Evolutionary conservation across 2,113 vertebrate genomes (phyloP).

Genomic region (Scopus umbretta): DNA sequence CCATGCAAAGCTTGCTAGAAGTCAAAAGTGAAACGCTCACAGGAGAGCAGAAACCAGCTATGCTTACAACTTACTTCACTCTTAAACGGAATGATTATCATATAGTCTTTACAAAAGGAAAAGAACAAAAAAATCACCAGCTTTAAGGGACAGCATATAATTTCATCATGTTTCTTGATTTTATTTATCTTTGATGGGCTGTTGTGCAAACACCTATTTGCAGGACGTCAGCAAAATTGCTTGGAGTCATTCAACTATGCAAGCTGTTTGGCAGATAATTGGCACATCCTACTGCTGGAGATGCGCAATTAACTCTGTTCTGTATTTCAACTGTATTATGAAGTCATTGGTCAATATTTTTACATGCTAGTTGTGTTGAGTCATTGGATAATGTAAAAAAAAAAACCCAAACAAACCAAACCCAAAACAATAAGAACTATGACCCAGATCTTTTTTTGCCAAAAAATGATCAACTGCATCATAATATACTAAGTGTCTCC

Average conservation of each 20-base stretch:
- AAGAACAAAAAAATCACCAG: background rate
- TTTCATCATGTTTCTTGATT: background rate
- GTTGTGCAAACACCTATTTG: background rate
- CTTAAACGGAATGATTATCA: background rate
- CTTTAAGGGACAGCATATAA: background rate
- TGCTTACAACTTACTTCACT: background rate
- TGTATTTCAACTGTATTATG: background rate
- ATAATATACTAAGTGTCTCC: background rate
- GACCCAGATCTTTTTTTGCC: accelerated
- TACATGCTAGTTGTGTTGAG: background rate
- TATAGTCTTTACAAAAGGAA: background rate
- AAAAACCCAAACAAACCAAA: background rate
- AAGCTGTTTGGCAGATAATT: background rate
- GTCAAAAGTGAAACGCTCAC: background rate
- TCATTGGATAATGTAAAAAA: background rate
- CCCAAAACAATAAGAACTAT: background rate
- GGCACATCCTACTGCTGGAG: background rate
- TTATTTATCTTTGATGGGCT: background rate
- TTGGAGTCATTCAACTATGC: background rate
- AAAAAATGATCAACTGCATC: background rate
- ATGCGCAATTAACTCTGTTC: background rate
- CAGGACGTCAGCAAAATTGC: background rate
- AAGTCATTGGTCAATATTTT: background rate
- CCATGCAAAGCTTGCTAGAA: background rate
- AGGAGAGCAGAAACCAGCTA: background rate